phyloP scores from a whole-genome alignment of 2,113 vertebrate genomes.

The Lophochroa leadbeateri region DNA sequence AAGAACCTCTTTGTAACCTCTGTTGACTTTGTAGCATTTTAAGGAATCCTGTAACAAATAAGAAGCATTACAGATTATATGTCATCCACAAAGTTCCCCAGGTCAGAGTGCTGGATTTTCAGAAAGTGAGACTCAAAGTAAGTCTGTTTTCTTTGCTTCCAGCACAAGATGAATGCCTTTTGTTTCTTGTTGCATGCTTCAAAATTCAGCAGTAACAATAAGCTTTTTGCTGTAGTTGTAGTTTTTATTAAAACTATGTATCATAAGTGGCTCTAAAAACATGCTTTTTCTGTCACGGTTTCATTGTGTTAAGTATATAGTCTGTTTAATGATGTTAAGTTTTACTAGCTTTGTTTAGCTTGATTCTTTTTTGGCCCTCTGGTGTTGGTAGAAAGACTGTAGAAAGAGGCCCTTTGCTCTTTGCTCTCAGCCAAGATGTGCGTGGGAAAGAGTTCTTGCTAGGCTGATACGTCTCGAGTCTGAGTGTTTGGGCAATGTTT shows the following conservation, averaged over 20 bases:
- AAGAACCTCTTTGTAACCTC: neutral
- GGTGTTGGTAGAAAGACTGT: neutral
- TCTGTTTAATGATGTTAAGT: neutral
- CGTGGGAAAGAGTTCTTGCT: neutral
- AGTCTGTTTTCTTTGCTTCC: neutral
- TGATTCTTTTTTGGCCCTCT: neutral
- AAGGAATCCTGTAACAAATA: slow-evolving; percentile 97
- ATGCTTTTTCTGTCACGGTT: neutral
- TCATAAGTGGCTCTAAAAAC: neutral
- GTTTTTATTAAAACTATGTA: neutral
- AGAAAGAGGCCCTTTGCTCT: neutral
- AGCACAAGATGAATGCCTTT: neutral
- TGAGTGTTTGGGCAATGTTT: neutral
- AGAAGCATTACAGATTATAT: slow-evolving; percentile 98
- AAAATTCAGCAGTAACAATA: neutral
- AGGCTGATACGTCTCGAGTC: neutral
- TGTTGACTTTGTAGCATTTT: slow-evolving; percentile 80
- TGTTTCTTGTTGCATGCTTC: neutral
- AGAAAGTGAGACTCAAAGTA: slow-evolving; percentile 98
- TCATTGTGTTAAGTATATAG: neutral
- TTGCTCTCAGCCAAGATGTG: neutral
- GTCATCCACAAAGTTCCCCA: slow-evolving; percentile 95
- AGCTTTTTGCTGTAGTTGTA: neutral
- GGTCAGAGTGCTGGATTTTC: slow-evolving; percentile 95
- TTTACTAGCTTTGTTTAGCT: neutral